phyloP scores from a whole-genome alignment of 2,113 vertebrate species.

The Takifugu bimaculatus region DNA sequence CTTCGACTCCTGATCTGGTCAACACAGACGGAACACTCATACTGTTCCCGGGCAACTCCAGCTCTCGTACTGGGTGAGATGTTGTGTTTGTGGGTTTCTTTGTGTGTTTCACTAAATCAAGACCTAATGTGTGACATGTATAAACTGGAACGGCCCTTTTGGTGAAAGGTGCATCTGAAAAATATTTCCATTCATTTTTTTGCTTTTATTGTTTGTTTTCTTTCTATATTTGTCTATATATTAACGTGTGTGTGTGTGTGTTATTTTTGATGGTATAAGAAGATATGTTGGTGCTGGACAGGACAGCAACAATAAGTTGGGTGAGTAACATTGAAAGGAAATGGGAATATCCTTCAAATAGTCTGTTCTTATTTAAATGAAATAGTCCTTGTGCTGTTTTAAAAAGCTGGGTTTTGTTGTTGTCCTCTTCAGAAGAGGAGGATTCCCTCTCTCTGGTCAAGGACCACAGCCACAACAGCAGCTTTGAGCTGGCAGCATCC shows the following conservation, averaged over 20 bases:
- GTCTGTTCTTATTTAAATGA: neutral
- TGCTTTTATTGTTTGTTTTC: neutral
- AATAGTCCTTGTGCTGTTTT: neutral
- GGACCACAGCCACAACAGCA: conserved; percentile 95
- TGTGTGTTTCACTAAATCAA: no score
- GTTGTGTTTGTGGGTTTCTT: neutral
- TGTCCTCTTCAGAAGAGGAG: conserved; percentile 81
- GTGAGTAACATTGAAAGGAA: conserved; percentile 49
- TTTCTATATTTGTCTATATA: neutral
- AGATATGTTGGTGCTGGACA: conserved; percentile 52
- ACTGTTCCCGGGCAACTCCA: conserved; percentile 87
- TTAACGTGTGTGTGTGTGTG: no score
- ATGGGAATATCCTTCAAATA: neutral
- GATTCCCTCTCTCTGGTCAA: conserved; percentile 83
- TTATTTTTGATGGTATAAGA: conserved; percentile 54
- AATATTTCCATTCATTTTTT: neutral
- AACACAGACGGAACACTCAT: conserved; percentile 84
- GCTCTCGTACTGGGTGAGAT: conserved; percentile 84
- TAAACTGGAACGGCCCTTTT: neutral
- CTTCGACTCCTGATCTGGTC: conserved; percentile 64
- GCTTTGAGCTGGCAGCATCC: conserved; percentile 91
- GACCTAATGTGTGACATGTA: no score
- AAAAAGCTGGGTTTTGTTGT: neutral
- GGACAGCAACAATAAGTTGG: conserved; percentile 65
- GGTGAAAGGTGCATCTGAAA: neutral